Evolutionary conservation across 2,797 vertebrate species (phyloP).

Genomic region (Halcyon chelicuti): DNA sequence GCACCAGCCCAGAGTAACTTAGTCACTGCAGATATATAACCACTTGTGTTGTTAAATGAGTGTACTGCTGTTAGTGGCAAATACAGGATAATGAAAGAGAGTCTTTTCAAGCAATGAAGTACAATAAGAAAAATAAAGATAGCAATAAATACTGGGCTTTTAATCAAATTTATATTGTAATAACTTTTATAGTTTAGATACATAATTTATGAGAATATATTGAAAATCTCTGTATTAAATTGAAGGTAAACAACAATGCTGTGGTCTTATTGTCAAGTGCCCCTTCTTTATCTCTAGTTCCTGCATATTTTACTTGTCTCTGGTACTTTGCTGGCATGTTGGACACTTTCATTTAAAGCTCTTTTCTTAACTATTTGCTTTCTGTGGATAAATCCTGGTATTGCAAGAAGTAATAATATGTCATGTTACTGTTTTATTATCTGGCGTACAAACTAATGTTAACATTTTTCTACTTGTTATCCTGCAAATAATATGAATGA

Average conservation of each 20-base stretch:
- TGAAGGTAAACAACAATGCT: background rate
- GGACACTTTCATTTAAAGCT: background rate
- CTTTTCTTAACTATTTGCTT: background rate
- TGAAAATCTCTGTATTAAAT: background rate
- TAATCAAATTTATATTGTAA: background rate
- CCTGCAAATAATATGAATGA: background rate
- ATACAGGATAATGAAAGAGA: background rate
- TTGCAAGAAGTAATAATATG: background rate
- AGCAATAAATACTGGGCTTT: background rate
- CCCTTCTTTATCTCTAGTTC: background rate
- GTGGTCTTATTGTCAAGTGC: background rate
- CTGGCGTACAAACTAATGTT: background rate
- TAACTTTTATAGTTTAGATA: background rate
- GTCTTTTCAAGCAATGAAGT: background rate
- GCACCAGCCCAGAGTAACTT: background rate
- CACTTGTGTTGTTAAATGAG: background rate
- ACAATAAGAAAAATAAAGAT: background rate
- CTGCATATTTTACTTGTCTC: background rate
- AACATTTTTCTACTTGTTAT: background rate
- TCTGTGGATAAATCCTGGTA: background rate
- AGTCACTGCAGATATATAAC: background rate
- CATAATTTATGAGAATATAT: background rate
- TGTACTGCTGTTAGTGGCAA: background rate
- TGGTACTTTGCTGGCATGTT: accelerated
- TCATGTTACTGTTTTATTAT: background rate